These are phyloP conservation scores for Lepidocyrtinus sp. DNA, from an alignment of 2,888 invertebrate genomes.

Conservation along the genomic window DNA sequence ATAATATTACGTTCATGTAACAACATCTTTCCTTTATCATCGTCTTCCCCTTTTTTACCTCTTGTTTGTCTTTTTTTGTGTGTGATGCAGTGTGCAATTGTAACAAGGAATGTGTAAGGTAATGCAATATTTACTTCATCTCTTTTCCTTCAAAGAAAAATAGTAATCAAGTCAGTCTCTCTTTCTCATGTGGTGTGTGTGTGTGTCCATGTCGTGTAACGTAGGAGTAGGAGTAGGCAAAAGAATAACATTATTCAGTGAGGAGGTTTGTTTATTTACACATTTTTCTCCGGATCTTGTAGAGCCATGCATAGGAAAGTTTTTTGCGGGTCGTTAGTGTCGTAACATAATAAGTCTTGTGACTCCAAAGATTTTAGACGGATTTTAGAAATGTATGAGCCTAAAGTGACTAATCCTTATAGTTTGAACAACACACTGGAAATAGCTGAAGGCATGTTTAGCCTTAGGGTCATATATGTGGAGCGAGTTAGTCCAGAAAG, in stretches of 20 bases:
- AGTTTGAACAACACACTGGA: too few species aligned
- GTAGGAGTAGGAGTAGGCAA: too few species aligned
- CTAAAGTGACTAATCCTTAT: too few species aligned
- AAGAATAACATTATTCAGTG: too few species aligned
- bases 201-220: constrained; percentile 7
- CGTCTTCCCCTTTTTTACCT: neutral
- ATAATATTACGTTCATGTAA: neutral
- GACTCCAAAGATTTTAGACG: too few species aligned
- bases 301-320: neutral
- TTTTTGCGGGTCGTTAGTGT: neutral
- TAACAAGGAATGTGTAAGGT: neutral
- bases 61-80: neutral
- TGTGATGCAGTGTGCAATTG: neutral
- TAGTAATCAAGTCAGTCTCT: constrained; percentile 3
- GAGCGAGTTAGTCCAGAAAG: too few species aligned
- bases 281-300: neutral
- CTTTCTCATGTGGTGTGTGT: neutral
- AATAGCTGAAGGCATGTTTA: too few species aligned
- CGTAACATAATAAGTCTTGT: too few species aligned
- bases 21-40: neutral
- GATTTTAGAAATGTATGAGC: too few species aligned
- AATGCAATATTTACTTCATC: constrained; percentile 11
- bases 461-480: too few species aligned
- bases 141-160: neutral
- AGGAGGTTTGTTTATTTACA: constrained; percentile 13